Base-by-base conservation (phyloP, 2,888 invertebrate genomes). In the Oxycera nigricornis region DNA sequence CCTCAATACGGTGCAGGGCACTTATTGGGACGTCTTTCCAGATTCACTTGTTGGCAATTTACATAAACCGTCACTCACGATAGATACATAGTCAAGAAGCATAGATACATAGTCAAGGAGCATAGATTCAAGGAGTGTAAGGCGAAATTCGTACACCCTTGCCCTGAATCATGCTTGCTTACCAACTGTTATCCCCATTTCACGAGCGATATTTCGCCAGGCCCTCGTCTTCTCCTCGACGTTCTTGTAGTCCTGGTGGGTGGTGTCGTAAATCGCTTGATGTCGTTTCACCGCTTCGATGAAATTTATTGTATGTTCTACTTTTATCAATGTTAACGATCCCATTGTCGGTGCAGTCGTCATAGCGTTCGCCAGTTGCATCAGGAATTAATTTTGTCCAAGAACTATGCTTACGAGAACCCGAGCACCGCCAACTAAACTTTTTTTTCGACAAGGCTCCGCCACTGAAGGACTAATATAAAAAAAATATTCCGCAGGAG, bases 201-300 rank as follows among this genome's bases (percentile, higher is more conserved):
- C 84, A 67, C 82, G 81, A 41, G 85, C 83, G 75, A 84, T 83
- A 79, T 82, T 82, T 26, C 79, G 79, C 84, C 84, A 84, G 73
- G 85, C 82, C 77, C 82, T 82, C 78, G 83, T 79, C 80, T 84
- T 84, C 76, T 82, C 82, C 79, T 84, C 82, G 75, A 83, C 82
- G 78, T 85, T 84, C 78, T 84, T 84, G 77, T 84, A 84, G 77
- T 84, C 83, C 30, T 84, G 83, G 81, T 84, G 83, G 76, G 83
- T 83, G 50, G 83, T 84, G 75, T 84, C 84, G 78, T 84, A 84
- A 67, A 84, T 83, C 62, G 84, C 82, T 77, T 84, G 83, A 76
- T 84, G 82, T 76, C 81, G 82, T 78, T 83, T 84, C 22, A 84
- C 84, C 74, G 85, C 84, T 77, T 83, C 84, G 75, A 84, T 84